A percentile compares a stretch with the other conserved stretches of the same genome.
Conservation (phyloP, 2,888 invertebrate species). For the Tetheella fluctuosa region DNA sequence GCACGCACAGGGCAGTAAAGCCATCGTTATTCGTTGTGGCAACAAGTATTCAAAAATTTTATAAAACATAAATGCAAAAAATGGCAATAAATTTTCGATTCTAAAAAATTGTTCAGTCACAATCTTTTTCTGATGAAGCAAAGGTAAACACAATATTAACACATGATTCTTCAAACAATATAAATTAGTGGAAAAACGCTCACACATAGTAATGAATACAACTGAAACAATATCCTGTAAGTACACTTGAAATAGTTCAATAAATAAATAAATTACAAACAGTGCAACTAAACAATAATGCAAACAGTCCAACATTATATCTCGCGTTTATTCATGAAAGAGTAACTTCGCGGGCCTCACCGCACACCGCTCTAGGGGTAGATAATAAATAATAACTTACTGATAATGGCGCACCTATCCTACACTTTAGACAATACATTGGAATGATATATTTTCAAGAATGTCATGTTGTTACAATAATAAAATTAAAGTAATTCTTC, state of each 20-base stretch:
- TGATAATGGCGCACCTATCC: constrained; percentile 75
- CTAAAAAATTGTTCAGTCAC: constrained; percentile 50
- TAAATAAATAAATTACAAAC: constrained; percentile 68
- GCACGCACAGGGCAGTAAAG: constrained; percentile 65
- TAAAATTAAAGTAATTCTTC: constrained; percentile 44
- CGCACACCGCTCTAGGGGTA: not conserved
- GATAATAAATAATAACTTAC: constrained; percentile 53
- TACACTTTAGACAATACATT: constrained; percentile 80
- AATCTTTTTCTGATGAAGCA: constrained; percentile 50
- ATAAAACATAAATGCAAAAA: constrained; percentile 80
- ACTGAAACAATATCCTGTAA: constrained; percentile 55
- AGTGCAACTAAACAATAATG: constrained; percentile 67
- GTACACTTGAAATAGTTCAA: constrained; percentile 59
- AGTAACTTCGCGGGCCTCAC: constrained; percentile 2
- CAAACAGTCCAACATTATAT: constrained; percentile 50
- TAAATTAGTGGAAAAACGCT: constrained; percentile 60
- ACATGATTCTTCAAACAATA: constrained; percentile 37
- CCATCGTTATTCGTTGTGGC: constrained; percentile 62
- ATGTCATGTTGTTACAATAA: constrained; percentile 72
- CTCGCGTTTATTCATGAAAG: not conserved
- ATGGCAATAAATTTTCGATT: constrained; percentile 77
- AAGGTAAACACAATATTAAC: constrained; percentile 50
- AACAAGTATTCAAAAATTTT: constrained; percentile 65
- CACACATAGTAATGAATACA: constrained; percentile 60
- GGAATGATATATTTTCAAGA: constrained; percentile 83